Conservation (phyloP, 2,113 vertebrate species). For the human region DNA sequence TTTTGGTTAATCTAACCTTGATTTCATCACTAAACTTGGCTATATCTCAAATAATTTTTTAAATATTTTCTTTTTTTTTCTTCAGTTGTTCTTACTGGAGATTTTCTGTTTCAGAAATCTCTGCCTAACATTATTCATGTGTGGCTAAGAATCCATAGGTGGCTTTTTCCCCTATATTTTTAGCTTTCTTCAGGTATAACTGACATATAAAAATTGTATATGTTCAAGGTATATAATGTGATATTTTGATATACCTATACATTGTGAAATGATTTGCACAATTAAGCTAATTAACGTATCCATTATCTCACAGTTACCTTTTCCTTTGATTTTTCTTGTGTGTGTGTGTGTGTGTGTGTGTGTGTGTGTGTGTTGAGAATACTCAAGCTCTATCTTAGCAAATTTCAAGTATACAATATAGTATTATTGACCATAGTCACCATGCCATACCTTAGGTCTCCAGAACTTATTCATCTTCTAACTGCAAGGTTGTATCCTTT, state of each 20-base stretch:
- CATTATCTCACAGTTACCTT: neutral
- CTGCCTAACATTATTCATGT: neutral
- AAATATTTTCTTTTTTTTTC: neutral
- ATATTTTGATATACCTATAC: neutral
- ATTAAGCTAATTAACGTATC: neutral
- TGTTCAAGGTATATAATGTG: neutral
- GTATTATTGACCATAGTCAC: neutral
- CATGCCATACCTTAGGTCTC: neutral
- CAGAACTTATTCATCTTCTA: neutral
- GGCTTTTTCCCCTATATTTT: neutral
- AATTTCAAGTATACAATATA: neutral
- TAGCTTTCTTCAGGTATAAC: neutral
- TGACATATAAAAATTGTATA: neutral
- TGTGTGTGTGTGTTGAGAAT: neutral
- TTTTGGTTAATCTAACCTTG: neutral
- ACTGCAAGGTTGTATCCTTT: neutral
- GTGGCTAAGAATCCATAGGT: neutral
- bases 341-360: neutral
- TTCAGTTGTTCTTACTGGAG: neutral
- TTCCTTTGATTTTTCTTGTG: neutral
- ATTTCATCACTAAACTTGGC: neutral
- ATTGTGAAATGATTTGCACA: neutral
- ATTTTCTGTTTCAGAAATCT: neutral
- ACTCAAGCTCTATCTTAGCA: neutral
- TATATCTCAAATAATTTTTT: neutral